phyloP scores from a whole-genome alignment of 2,113 vertebrate genomes.

The Sinocyclocheilus rhinocerous region DNA sequence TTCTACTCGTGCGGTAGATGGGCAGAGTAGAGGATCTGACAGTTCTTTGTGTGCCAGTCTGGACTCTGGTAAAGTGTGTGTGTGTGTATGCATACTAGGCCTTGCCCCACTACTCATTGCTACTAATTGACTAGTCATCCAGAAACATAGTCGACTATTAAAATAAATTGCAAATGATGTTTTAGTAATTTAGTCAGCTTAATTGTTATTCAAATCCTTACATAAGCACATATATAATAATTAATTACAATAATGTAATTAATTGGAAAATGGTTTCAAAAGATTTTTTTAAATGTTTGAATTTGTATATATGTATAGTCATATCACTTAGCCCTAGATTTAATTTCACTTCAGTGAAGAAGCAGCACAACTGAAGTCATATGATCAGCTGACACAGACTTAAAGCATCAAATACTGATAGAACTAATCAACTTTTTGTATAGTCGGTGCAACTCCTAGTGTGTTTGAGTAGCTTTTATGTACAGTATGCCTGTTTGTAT shows the following conservation, averaged over 20 bases:
- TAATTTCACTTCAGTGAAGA: not conserved
- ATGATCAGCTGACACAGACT: not conserved
- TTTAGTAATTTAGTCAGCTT: not conserved
- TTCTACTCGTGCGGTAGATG: conserved; percentile 55
- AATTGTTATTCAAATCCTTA: not conserved
- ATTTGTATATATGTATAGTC: not conserved
- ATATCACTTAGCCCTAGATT: not conserved
- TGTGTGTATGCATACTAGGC: not conserved
- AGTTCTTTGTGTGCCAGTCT: conserved; percentile 57
- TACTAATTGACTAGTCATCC: not conserved
- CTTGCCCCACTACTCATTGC: not conserved
- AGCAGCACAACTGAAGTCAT: not conserved
- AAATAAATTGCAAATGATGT: not conserved
- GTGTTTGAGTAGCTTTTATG: not conserved
- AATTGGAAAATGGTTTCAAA: not conserved
- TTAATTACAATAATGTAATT: not conserved
- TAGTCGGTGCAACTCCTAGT: not conserved
- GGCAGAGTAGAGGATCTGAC: conserved; percentile 58
- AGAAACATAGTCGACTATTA: not conserved
- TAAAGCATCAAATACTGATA: not conserved
- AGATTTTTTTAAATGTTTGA: too few relatives aligned
- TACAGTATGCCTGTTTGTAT: conserved; percentile 1
- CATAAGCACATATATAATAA: not conserved
- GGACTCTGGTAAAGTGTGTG: conserved; percentile 61
- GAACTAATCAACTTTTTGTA: not conserved